Conservation (phyloP, 2,797 vertebrate species). For the Micropoecilia bifurca region DNA sequence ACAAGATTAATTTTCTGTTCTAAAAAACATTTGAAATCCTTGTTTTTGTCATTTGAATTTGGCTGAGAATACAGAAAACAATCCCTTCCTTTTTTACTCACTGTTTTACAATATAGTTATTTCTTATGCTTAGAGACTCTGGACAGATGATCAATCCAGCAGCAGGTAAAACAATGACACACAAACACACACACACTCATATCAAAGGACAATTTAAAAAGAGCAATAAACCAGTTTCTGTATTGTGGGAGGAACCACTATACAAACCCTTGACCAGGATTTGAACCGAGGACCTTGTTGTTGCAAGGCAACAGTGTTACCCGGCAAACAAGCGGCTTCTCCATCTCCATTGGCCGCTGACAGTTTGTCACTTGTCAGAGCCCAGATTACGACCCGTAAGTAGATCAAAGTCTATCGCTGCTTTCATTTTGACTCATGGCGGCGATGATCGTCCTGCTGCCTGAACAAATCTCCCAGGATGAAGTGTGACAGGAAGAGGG, state of each 20-base stretch:
- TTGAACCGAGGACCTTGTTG: background rate
- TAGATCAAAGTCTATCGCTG: conserved; percentile 46
- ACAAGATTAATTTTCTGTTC: background rate
- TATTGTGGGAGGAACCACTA: background rate
- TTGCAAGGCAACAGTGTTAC: background rate
- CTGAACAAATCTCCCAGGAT: conserved; percentile 44
- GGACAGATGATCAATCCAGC: background rate
- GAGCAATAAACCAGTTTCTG: background rate
- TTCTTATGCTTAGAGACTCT: background rate
- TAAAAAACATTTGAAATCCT: background rate
- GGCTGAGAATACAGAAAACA: background rate
- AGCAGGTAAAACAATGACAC: too few species aligned
- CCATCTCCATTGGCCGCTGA: conserved; percentile 34
- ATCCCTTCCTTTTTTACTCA: background rate
- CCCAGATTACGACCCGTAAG: conserved; percentile 47
- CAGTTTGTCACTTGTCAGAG: conserved; percentile 42
- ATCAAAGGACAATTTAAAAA: background rate
- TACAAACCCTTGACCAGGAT: background rate
- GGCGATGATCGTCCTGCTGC: conserved; percentile 32
- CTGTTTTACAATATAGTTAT: background rate
- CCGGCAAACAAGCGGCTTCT: conserved; percentile 9
- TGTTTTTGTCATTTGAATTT: background rate
- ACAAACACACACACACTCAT: too few species aligned
- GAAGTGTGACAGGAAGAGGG: conserved; percentile 27
- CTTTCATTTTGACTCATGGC: conserved; percentile 49